phyloP scores from a whole-genome alignment of 2,113 vertebrate genomes.

The Plectropomus leopardus region DNA sequence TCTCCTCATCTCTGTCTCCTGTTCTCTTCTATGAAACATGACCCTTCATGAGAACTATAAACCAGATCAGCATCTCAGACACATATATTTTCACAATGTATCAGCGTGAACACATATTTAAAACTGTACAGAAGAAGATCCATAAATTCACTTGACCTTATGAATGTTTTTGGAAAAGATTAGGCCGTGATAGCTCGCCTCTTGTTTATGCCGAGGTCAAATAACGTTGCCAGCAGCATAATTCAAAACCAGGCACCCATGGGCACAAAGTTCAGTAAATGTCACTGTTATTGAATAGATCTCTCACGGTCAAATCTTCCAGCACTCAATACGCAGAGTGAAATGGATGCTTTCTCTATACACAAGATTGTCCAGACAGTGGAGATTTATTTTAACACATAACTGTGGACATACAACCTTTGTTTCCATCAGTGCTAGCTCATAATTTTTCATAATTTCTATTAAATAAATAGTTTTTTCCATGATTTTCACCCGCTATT shows the following conservation, averaged over 20 bases:
- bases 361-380: not conserved
- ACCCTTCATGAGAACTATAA: conserved; percentile 47
- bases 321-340: conserved; percentile 29
- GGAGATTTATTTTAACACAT: not conserved
- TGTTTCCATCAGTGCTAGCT: not conserved
- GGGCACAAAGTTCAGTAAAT: conserved; percentile 76
- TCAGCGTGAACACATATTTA: not conserved
- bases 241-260: conserved; percentile 80
- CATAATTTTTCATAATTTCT: not conserved
- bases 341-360: conserved; percentile 5
- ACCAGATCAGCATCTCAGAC: conserved; percentile 46
- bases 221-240: conserved; percentile 79
- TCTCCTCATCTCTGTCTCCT: conserved; percentile 31
- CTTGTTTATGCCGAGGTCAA: conserved; percentile 75
- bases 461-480: not conserved
- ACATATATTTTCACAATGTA: conserved; percentile 6
- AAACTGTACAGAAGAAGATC: conserved; percentile 4
- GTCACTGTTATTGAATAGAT: conserved; percentile 69
- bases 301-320: conserved; percentile 67
- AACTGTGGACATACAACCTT: not conserved
- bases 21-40: conserved; percentile 64
- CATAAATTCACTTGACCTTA: conserved; percentile 33
- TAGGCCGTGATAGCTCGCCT: conserved; percentile 32
- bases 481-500: not conserved
- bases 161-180: conserved; percentile 42